Percentiles rank a stretch among this genome's conserved stretches.
phyloP scores from a whole-genome alignment of 1,140 invertebrate species.

The Ylistrum balloti region DNA sequence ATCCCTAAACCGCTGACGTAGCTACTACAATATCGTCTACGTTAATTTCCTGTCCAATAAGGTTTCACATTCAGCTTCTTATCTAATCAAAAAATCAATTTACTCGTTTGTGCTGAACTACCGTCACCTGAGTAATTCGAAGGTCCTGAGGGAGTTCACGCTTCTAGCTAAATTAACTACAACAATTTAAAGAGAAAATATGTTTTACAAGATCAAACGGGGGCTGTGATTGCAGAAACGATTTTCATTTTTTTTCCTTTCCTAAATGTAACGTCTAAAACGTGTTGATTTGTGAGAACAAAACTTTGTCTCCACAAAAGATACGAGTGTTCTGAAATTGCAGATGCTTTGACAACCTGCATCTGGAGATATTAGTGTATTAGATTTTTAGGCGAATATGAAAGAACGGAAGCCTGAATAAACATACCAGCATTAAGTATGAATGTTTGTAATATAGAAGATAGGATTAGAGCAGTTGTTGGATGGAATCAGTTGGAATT shows the following conservation, averaged over 20 bases:
- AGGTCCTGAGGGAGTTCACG: background rate
- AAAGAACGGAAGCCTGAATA: no score
- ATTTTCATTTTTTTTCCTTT: background rate
- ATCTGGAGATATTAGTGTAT: no score
- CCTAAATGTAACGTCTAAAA: no score
- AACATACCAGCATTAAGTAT: no score
- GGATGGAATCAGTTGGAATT: no score
- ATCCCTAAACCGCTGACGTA: background rate
- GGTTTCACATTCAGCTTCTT: conserved; percentile 21
- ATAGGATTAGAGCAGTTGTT: no score
- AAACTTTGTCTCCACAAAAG: no score
- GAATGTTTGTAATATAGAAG: no score
- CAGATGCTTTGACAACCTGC: no score
- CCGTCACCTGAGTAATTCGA: background rate
- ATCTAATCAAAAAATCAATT: conserved; percentile 36
- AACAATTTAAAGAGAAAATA: background rate
- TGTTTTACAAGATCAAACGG: conserved; percentile 3
- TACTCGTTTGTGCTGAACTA: background rate
- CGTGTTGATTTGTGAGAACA: no score
- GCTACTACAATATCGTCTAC: background rate
- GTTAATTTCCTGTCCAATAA: conserved; percentile 29
- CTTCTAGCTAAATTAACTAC: conserved; percentile 38
- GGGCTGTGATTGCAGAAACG: background rate
- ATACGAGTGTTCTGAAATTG: background rate
- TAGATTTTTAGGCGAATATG: no score